Evolutionary conservation across 2,888 invertebrate genomes (phyloP), one percentile per base, ranked within the genome.

Genomic region (Noctua janthina): DNA sequence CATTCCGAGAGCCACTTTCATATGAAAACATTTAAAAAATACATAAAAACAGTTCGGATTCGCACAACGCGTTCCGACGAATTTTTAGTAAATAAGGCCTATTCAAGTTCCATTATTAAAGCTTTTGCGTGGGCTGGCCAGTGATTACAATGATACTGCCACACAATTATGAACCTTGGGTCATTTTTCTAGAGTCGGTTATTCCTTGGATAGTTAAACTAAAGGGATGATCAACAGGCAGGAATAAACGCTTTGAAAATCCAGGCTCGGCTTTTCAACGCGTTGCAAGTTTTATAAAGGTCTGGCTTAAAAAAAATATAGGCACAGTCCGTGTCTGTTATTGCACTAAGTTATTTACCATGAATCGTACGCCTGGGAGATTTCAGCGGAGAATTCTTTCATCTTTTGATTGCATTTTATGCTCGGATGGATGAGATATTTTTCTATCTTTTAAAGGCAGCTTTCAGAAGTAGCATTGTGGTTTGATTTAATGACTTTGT

Each of bases 181-280:
- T 0, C 13, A 43, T 56, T 84, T 39, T 2, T 0, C 29, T 66
- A 90, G 11, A 69, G 84, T 76, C 66, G 2, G n/a, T 62, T 86
- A 43, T 86, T 54, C 51, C 51, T 66, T 77, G 76, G 15, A 6
- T 56, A 29, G n/a, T 70, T 43, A 64, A 76, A 78, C 66, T 82
- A 78, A 90, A 84, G 76, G 81, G 80, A 85, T 81, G 87, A 89
- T 90, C 92, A 92, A 92, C 92, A 92, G 91, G 92, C 90, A 86
- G 86, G 83, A 85, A 89, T 88, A 87, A 84, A 83, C 72, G 85
- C 90, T 83, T 83, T 87, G 82, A 85, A 90, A 88, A 85, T 78
- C 83, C 85, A 74, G 83, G 68, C 80, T 83, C 70, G 29, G 78
- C 82, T 84, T 83, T 90, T 86, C 81, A 85, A 66, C 76, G 74